Evolutionary conservation across 2,888 invertebrate species (phyloP), one percentile per base, ranked within the genome.

Genomic region (Ophion ellenae): DNA sequence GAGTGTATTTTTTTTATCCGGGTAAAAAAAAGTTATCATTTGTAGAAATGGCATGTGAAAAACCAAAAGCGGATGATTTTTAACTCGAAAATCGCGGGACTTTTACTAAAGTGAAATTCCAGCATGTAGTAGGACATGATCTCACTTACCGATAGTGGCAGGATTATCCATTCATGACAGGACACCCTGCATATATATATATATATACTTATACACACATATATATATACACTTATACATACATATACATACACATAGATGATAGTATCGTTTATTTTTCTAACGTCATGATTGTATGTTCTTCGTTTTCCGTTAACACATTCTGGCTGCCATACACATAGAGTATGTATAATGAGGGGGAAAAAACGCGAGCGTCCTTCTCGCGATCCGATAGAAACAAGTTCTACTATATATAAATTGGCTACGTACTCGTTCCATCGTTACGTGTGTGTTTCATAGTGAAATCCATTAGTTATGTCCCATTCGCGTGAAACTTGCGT

Each of bases 311-410:
- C 80, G 76, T 85, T 81, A 80, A 84, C 86, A 86, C 89, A 92
- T 93, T 93, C 91, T 92, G 92, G 92, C 92, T 93, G 93, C 93
- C 93, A 93, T 93, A 93, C 91, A 90, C 83, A 83, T 69, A 71
- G 85, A 77, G 85, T 79, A 66, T 86, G 61, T 74, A 81, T 74
- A 73, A 67, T 40, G 40, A 66, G 66, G 85, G 71, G 67, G 45
- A 28, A 40, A 75, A 79, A 17, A 11, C 63, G 32, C 71, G 67
- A 32, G 24, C 17, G 67, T 32, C 53, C 64, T 81, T 14, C 17
- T 81, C 69, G 69, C 20, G 32, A 36, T 47, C 36, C 14, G 63
- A 47, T 24, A 32, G 69, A 24, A 11, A 80, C 2, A 81, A 66
- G 20, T 11, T 80, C 20, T 57, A 20, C 45, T 36, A 63, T 24